Base-by-base conservation (phyloP, 2,888 invertebrate species). In the Scaptomyza tumidula region DNA sequence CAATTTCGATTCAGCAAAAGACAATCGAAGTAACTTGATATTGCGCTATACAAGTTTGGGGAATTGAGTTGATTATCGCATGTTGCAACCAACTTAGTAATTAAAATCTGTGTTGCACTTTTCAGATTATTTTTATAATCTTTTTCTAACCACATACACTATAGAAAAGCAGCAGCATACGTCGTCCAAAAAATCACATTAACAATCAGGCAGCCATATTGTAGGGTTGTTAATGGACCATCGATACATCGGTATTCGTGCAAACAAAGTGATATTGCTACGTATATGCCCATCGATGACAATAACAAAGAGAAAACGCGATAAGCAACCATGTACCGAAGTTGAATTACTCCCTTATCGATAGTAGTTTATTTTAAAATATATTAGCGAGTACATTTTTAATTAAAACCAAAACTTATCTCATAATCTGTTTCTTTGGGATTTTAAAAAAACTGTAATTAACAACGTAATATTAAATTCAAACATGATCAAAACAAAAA, bases 181-280 rank as follows among this genome's bases (percentile, higher is more conserved):
- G 78, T 77, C 63, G 77, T 72, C 75, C 60, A 72, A 75, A 74
- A 75, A 77, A 73, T 77, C 68, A 75, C 78, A 73, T 75, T 77
- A 75, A 68, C 16, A 64, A 59, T 56, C 58, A 52, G 73, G 75
- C 74, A 75, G 75, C 75, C 75, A 75, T 75, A 61, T 75, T 75
- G 74, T 56, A 74, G 72, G 49, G 74, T 56, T 76, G 71, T 29
- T 49, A 43, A 52, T 45, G 7, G 6, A 1, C 13, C 35, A 65
- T 74, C 74, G 74, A 74, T 71, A 56, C 14, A 66, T 66, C 56
- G 67, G 16, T 45, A 27, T 19, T 50, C 48, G 14, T 1, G 10
- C 14, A 14, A 14, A 10, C 24, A 43, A 11, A 39, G 16, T n/a
- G 13, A 43, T 43, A 27, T 16, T 24, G 24, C 24, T 37, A 52